phyloP scores from a whole-genome alignment of 2,113 vertebrate genomes.

The Nematolebias whitei region DNA sequence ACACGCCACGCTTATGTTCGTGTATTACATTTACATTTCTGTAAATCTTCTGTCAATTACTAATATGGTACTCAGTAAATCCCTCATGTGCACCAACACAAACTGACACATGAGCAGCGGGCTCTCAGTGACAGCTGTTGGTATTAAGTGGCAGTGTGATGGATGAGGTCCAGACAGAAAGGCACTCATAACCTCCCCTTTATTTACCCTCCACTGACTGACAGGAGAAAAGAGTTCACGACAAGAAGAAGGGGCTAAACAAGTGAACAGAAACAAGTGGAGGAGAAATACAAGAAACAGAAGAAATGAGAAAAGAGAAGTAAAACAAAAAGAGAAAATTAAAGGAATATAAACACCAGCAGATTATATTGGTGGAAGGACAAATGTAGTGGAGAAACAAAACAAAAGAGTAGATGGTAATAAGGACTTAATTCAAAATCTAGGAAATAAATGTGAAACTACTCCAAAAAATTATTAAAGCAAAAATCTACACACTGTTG shows the following conservation, averaged over 20 bases:
- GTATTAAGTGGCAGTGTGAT: conserved; percentile 77
- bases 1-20: conserved; percentile 16
- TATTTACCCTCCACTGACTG: conserved; percentile 76
- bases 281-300: neutral
- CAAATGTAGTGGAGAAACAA: neutral
- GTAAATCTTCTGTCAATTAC: conserved; percentile 28
- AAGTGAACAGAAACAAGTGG: neutral
- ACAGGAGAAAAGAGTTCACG: conserved; percentile 28
- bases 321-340: too few relatives aligned
- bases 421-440: too few relatives aligned
- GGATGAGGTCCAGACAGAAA: conserved; percentile 74
- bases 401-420: too few relatives aligned
- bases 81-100: neutral
- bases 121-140: conserved; percentile 74
- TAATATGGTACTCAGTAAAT: conserved; percentile 23
- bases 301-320: neutral
- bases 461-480: too few relatives aligned
- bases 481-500: too few relatives aligned
- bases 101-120: neutral
- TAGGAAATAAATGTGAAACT: too few relatives aligned
- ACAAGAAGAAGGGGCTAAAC: neutral
- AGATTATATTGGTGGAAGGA: neutral
- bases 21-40: conserved; percentile 35
- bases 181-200: conserved; percentile 74
- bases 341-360: neutral